Evolutionary conservation across 2,888 invertebrate species (phyloP).

Genomic region (Leptinotarsa haldemani): DNA sequence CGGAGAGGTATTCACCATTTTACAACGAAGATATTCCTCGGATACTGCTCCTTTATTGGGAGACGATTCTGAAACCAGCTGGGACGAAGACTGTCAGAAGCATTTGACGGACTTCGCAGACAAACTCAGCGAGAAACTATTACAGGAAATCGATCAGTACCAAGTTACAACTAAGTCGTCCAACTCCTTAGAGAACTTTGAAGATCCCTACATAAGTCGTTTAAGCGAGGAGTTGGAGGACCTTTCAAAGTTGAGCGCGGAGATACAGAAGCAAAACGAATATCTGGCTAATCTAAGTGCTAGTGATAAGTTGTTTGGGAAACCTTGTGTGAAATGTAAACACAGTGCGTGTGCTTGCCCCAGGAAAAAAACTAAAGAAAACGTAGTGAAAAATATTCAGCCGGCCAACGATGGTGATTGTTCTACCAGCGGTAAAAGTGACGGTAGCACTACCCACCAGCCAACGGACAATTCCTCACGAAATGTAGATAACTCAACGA

Average conservation of each 20-base stretch:
- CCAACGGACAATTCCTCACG: conserved; percentile 47
- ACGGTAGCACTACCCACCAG: conserved; percentile 43
- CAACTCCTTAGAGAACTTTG: conserved; percentile 69
- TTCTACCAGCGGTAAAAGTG: conserved; percentile 40
- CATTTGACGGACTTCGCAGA: conserved; percentile 85
- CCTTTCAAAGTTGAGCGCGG: conserved; percentile 70
- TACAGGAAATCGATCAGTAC: conserved; percentile 80
- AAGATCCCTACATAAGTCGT: conserved; percentile 73
- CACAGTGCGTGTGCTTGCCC: conserved; percentile 62
- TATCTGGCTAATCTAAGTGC: conserved; percentile 70
- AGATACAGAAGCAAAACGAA: conserved; percentile 72
- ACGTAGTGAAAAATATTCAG: conserved; percentile 37
- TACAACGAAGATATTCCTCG: conserved; percentile 53
- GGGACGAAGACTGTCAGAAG: conserved; percentile 76
- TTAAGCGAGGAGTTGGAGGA: conserved; percentile 72
- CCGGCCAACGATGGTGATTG: conserved; percentile 41
- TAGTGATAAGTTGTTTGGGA: conserved; percentile 60
- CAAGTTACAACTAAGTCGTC: conserved; percentile 65
- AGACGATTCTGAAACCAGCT: conserved; percentile 56
- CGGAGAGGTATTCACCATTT: conserved; percentile 52
- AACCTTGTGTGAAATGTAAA: conserved; percentile 66
- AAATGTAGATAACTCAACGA: conserved; percentile 42
- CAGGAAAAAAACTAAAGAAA: conserved; percentile 45
- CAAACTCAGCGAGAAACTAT: conserved; percentile 82
- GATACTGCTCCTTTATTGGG: conserved; percentile 58